Evolutionary conservation across 2,888 invertebrate species (phyloP), one percentile per base, ranked within the genome.

Genomic region (Callosobruchus maculatus): DNA sequence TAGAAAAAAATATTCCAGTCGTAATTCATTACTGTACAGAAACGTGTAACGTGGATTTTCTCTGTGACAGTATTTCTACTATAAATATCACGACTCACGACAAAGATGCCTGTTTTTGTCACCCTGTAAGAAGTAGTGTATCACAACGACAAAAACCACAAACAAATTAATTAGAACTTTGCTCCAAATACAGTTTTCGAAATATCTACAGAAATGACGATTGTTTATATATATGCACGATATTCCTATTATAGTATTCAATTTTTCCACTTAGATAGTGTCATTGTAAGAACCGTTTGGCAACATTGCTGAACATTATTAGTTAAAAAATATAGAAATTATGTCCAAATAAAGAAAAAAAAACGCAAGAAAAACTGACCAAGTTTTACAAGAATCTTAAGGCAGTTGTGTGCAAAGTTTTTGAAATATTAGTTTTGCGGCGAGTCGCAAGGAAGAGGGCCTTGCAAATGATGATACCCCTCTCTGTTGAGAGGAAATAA

Each of bases 241-340:
- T 26, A 7, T 7, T 7, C 26, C n/a, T n/a, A n/a, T n/a, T n/a
- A n/a, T 26, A 7, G 26, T 26, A 26, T 26, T 7, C 26, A 26
- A 7, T 70, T 68, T 73, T n/a, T 71, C 70, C 71, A 31, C 3
- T 49, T 49, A 49, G 49, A 18, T 49, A 20, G 72, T 71, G 49
- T 49, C 18, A 13, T 18, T 49, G 13, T 49, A 49, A 49, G 9
- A 49, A 49, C 5, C 18, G 76, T 71, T 70, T 77, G 77, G 78
- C 78, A 78, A 78, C 78, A 71, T 75, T 76, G 78, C 75, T 22
- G 74, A 74, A 77, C 76, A 76, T 74, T 74, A 71, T 74, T 49
- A 49, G 49, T 49, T 13, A 49, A 49, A 49, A 49, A 26, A 49
- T 13, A 13, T 49, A 49, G 3, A 18, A 49, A n/a, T n/a, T n/a